phyloP scores from a whole-genome alignment of 2,797 vertebrate genomes.

The Orientallactaga sibirica region DNA sequence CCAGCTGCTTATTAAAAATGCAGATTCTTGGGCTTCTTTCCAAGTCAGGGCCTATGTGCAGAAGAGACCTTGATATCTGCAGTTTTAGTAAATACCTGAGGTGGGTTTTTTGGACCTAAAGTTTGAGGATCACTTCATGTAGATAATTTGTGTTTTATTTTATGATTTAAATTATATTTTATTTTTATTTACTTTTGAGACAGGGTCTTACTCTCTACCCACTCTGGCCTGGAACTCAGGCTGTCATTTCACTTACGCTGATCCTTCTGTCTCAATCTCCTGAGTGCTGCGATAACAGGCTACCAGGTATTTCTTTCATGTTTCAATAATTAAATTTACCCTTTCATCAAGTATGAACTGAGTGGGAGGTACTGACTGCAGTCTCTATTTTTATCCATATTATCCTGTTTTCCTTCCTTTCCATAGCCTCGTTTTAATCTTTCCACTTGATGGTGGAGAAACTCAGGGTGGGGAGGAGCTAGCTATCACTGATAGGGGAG shows the following conservation, averaged over 20 bases:
- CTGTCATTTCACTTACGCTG: too few relatives aligned
- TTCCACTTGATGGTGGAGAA: constrained; percentile 24
- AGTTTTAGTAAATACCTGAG: background rate
- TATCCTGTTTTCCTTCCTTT: background rate
- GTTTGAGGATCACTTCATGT: background rate
- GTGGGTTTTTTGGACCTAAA: background rate
- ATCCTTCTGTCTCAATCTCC: background rate
- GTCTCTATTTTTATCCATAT: background rate
- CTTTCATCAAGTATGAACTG: background rate
- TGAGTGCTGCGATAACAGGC: background rate
- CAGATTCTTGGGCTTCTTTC: background rate
- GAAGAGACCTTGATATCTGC: background rate
- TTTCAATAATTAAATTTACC: constrained; percentile 17
- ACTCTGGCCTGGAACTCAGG: background rate
- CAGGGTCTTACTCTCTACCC: background rate
- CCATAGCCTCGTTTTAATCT: background rate
- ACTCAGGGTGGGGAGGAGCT: background rate
- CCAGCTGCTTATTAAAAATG: constrained; percentile 5
- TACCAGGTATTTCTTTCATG: background rate
- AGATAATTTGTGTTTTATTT: background rate
- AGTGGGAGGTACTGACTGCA: background rate
- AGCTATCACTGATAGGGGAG: constrained; percentile 38
- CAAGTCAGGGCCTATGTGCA: background rate
- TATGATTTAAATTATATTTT: background rate
- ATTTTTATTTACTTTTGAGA: background rate